Conservation (phyloP, 2,888 invertebrate species). For the Phorcus lineatus region DNA sequence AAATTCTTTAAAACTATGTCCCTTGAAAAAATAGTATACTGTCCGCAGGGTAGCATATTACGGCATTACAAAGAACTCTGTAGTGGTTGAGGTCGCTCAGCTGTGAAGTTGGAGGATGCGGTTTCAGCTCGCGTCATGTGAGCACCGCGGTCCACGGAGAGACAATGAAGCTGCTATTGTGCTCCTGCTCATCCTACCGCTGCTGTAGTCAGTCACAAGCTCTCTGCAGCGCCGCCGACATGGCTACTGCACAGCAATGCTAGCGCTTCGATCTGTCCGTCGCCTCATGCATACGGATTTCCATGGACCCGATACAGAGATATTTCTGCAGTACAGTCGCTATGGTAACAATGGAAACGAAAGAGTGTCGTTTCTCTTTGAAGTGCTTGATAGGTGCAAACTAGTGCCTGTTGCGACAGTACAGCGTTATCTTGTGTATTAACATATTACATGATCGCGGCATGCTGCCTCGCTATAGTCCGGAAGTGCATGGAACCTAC, state of each 20-base stretch:
- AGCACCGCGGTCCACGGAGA: background rate
- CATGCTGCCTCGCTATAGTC: background rate
- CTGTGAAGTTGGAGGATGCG: no score
- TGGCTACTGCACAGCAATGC: constrained; percentile 7
- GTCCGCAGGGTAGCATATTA: no score
- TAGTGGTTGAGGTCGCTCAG: no score
- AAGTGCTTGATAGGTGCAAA: background rate
- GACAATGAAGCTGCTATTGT: background rate
- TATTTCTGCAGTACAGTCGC: background rate
- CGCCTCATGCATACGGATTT: background rate
- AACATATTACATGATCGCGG: constrained; percentile 4
- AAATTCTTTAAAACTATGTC: no score
- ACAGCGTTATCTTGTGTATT: background rate
- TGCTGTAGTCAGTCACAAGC: background rate
- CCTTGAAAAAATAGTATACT: no score
- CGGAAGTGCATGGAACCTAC: background rate
- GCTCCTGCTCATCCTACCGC: background rate
- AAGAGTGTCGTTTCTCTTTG: background rate
- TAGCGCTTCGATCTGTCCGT: background rate
- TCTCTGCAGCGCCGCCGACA: background rate
- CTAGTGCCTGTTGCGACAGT: background rate
- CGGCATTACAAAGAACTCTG: no score
- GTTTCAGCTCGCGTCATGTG: no score
- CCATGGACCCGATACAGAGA: background rate
- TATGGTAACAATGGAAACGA: constrained; percentile 13